Evolutionary conservation across 2,113 vertebrate species (phyloP), one percentile per base, ranked within the genome.

Genomic region (Pterocles orientalis): DNA sequence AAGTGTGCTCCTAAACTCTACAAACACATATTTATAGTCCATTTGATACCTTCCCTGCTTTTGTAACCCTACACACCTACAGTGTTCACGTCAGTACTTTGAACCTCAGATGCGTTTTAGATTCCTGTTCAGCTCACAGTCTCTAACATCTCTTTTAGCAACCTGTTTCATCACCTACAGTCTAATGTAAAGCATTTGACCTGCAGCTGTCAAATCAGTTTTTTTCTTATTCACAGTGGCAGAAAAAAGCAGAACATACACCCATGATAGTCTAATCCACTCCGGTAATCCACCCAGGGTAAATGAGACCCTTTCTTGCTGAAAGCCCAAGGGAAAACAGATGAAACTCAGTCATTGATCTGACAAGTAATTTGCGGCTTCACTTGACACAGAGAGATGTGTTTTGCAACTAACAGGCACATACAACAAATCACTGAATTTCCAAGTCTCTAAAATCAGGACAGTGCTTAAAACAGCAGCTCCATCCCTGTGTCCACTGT

Each of bases 301-400:
- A 71, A 80, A 39, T 8, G 45, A 70, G 23, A 92, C 7, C 45
- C 54, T 81, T 81, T 57, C 88, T 41, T 65, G 61, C n/a, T 19
- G 53, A 82, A 83, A 65, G 88, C 84, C 94, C 36, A 19, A 66
- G 78, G 86, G 86, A 88, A 82, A 92, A 50, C 68, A 62, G 14
- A 39, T 71, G 92, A 87, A 97, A 92, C 41, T 66, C 65, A 94
- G 6, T 41, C 79, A 91, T 41, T 85, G 88, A 92, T 86, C 88
- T 80, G 62, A 91, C 82, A 92, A 92, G 79, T 84, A 94, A 94
- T 77, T 94, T 91, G 93, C 69, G 51, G 69, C 88, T 93, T 94
- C 14, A 11, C 48, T 89, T 71, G 83, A 84, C 69, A 65, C 15
- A 6, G 56, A 71, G 76, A 54, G 47, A 65, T 28, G 50, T 15